phyloP scores from a whole-genome alignment of 2,797 vertebrate genomes.

The Carapus acus region DNA sequence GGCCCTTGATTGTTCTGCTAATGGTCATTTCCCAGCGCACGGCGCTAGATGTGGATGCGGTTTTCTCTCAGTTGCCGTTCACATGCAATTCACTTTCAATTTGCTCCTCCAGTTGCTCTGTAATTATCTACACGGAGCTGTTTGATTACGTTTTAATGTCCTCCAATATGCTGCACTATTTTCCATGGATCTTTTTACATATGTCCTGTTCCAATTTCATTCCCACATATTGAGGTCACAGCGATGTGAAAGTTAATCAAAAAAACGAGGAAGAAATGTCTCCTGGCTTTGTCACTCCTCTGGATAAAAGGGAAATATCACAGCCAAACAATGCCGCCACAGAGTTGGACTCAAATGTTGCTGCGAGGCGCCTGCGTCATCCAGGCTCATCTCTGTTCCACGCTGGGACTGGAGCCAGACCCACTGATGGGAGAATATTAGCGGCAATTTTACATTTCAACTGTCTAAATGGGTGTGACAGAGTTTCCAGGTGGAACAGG shows the following conservation, averaged over 20 bases:
- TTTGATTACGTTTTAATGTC: conserved; percentile 19
- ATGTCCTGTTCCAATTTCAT: not conserved
- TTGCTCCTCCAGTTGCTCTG: conserved; percentile 22
- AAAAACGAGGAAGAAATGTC: no score
- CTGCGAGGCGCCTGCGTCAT: conserved; percentile 14
- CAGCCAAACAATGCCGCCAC: conserved; percentile 24
- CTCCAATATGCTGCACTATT: conserved; percentile 19
- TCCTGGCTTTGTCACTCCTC: not conserved
- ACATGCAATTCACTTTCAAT: conserved; percentile 38
- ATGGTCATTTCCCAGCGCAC: conserved; percentile 43
- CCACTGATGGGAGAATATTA: conserved; percentile 6
- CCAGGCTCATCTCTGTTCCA: conserved; percentile 20
- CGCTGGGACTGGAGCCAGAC: conserved; percentile 1
- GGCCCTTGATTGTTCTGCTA: conserved; percentile 30
- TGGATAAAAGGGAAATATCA: not conserved
- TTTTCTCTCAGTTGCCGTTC: conserved; percentile 27
- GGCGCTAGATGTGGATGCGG: conserved; percentile 34
- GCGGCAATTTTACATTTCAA: not conserved
- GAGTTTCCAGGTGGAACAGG: conserved; percentile 5
- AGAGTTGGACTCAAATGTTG: conserved; percentile 5
- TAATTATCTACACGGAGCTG: conserved; percentile 17
- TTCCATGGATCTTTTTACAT: not conserved
- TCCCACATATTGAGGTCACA: not conserved
- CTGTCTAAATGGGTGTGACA: not conserved
- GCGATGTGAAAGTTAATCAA: no score